A percentile compares a stretch with the other conserved stretches of the same genome.
Conservation (phyloP, 2,888 invertebrate species). For the Boloria selene region DNA sequence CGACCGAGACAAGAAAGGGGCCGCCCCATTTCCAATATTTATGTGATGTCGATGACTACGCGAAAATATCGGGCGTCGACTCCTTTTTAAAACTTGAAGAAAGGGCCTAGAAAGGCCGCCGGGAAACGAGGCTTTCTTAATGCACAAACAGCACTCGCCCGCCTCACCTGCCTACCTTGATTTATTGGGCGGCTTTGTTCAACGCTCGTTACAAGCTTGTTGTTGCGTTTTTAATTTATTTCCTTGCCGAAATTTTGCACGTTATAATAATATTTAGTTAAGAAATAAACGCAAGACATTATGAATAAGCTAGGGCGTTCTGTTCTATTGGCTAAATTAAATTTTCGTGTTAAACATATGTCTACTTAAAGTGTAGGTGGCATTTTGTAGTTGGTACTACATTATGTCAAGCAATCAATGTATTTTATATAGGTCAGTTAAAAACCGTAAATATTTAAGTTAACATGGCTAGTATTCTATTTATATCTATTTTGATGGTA, state of each 20-base stretch:
- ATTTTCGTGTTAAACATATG: background rate
- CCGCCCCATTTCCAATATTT: slow-evolving; percentile 82
- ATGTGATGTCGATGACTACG: slow-evolving; percentile 82
- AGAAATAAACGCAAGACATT: slow-evolving; percentile 62
- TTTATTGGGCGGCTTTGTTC: slow-evolving; percentile 81
- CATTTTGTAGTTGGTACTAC: too few relatives aligned
- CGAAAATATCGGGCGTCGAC: slow-evolving; percentile 80
- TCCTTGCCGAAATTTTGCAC: slow-evolving; percentile 72
- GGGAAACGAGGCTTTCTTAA: slow-evolving; percentile 78
- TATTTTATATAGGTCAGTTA: too few relatives aligned
- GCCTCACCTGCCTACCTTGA: slow-evolving; percentile 77
- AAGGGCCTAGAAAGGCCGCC: slow-evolving; percentile 78
- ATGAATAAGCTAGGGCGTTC: slow-evolving; percentile 18
- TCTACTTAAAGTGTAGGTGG: too few relatives aligned
- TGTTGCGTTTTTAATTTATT: slow-evolving; percentile 83
- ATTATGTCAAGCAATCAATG: too few relatives aligned
- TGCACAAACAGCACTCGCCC: slow-evolving; percentile 78
- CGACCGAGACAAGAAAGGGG: slow-evolving; percentile 79
- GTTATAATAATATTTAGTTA: slow-evolving; percentile 72
- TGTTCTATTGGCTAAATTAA: too few relatives aligned
- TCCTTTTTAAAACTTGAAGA: slow-evolving; percentile 81
- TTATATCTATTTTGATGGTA: too few relatives aligned
- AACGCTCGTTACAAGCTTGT: slow-evolving; percentile 78
- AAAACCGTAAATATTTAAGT: too few relatives aligned
- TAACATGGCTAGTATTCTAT: too few relatives aligned